These are phyloP conservation scores for Azorinus chamasolen DNA, from an alignment of 2,888 invertebrate genomes.

Conservation along the genomic window DNA sequence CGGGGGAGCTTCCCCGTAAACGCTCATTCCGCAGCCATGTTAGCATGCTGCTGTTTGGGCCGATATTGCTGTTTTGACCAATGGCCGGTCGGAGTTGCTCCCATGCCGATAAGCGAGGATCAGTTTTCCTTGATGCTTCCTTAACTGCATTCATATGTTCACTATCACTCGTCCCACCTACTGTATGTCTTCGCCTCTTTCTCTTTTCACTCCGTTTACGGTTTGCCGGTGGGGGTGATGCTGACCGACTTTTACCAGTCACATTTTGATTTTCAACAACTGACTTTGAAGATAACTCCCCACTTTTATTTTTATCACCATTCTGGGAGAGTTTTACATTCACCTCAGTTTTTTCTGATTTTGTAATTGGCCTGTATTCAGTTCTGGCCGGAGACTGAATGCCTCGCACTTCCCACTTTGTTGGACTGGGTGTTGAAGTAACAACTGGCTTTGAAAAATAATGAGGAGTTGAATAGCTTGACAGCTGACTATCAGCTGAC, in stretches of 20 bases:
- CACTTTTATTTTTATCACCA: slow-evolving; percentile 45
- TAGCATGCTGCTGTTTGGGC: slow-evolving; percentile 74
- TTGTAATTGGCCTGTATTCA: slow-evolving; percentile 68
- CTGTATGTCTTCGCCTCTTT: slow-evolving; percentile 92
- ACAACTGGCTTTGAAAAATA: slow-evolving; percentile 47
- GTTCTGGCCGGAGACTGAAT: slow-evolving; percentile 21
- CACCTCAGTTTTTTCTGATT: slow-evolving; percentile 76
- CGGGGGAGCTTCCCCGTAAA: slow-evolving; percentile 86
- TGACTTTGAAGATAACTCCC: background rate
- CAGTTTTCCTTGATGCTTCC: slow-evolving; percentile 60
- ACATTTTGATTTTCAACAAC: slow-evolving; percentile 8
- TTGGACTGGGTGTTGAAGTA: slow-evolving; percentile 19
- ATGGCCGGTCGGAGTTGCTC: slow-evolving; percentile 84
- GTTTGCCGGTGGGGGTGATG: slow-evolving; percentile 60
- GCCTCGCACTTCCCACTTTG: slow-evolving; percentile 35
- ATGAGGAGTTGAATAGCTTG: slow-evolving; percentile 38
- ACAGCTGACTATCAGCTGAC: slow-evolving; percentile 58
- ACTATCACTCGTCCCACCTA: slow-evolving; percentile 96
- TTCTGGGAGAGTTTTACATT: slow-evolving; percentile 67
- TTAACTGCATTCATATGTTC: slow-evolving; percentile 88
- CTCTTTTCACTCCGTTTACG: slow-evolving; percentile 63
- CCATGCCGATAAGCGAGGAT: slow-evolving; percentile 80
- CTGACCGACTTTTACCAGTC: slow-evolving; percentile 35
- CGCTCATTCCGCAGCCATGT: slow-evolving; percentile 87
- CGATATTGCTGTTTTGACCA: slow-evolving; percentile 61